Percentiles rank a stretch among this genome's conserved stretches.
phyloP scores from a whole-genome alignment of 1,140 invertebrate species.

The Drosophila varians region DNA sequence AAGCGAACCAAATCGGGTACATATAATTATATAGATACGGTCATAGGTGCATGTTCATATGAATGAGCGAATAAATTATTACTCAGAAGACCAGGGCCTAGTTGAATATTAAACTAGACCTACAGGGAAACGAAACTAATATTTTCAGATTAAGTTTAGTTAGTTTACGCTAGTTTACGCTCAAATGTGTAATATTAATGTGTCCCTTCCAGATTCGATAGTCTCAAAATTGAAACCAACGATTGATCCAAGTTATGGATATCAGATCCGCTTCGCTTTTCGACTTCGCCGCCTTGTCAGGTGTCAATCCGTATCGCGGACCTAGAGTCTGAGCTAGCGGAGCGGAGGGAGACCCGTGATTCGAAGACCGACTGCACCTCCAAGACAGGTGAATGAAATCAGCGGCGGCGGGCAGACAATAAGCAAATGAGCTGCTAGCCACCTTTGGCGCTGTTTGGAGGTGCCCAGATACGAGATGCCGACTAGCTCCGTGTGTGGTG shows the following conservation, averaged over 20 bases:
- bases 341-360: no score
- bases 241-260: neutral
- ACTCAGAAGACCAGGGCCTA: no score
- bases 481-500: slow-evolving; percentile 41
- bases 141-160: no score
- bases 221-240: no score
- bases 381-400: slow-evolving; percentile 40
- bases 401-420: slow-evolving; percentile 11
- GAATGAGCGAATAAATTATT: slow-evolving; percentile 42
- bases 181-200: no score
- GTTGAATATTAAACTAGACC: no score
- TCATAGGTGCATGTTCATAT: slow-evolving; percentile 45
- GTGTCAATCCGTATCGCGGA: slow-evolving; percentile 63
- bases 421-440: slow-evolving; percentile 36
- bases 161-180: no score
- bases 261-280: slow-evolving; percentile 26
- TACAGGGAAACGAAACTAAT: no score
- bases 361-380: neutral
- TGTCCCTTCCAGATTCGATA: neutral
- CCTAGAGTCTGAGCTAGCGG: slow-evolving; percentile 2
- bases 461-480: slow-evolving; percentile 25
- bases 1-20: slow-evolving; percentile 61
- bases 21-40: slow-evolving; percentile 71
- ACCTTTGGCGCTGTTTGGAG: slow-evolving; percentile 39
- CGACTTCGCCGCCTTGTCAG: slow-evolving; percentile 52